A percentile compares a stretch with the other conserved stretches of the same genome.
Conservation (phyloP, 2,113 vertebrate species). For the Macroglossus sobrinus region DNA sequence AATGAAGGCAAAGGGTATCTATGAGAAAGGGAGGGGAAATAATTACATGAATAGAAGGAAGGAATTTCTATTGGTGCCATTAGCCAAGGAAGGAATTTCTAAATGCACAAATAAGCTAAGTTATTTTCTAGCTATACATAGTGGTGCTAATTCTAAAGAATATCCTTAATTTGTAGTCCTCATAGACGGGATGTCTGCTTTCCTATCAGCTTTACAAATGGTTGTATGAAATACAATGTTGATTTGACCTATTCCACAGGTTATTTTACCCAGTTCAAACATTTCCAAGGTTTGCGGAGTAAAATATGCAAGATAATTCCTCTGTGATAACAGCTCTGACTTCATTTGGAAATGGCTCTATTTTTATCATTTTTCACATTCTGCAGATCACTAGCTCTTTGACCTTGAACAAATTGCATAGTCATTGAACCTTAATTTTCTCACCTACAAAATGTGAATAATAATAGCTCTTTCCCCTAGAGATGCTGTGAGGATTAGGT, state of each 20-base stretch:
- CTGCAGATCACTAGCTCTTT: neutral
- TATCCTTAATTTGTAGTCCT: neutral
- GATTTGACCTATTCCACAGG: neutral
- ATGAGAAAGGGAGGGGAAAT: neutral
- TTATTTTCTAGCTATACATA: neutral
- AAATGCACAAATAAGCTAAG: neutral
- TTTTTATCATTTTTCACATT: neutral
- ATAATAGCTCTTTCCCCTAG: neutral
- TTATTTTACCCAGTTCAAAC: neutral
- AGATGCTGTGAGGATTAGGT: neutral
- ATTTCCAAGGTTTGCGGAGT: neutral
- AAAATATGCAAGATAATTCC: neutral
- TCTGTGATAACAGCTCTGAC: neutral
- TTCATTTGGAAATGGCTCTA: neutral
- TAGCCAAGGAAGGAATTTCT: neutral
- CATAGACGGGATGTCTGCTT: neutral
- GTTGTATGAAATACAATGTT: neutral
- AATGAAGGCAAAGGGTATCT: neutral
- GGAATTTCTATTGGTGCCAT: neutral
- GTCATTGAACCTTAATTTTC: neutral
- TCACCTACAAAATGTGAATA: neutral
- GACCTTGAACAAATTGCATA: neutral
- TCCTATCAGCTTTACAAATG: neutral
- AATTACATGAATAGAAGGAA: neutral
- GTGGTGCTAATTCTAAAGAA: neutral